Percentiles rank a stretch among this genome's conserved stretches.
Conservation (phyloP, 2,888 invertebrate species). For the Drosophila anceps region DNA sequence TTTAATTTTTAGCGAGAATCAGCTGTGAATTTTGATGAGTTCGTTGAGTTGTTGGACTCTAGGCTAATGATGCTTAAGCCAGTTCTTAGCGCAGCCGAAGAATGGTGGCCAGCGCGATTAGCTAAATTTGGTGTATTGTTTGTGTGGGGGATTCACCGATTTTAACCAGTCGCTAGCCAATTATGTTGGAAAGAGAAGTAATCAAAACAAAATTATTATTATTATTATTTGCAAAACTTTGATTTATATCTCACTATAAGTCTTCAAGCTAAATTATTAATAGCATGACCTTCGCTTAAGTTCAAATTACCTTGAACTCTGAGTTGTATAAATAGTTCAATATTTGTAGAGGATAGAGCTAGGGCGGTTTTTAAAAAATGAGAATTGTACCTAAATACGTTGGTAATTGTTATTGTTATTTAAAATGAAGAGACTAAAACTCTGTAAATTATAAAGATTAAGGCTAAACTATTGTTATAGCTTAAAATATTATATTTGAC, state of each 20-base stretch:
- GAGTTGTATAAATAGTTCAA: not conserved
- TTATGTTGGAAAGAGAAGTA: slow-evolving; percentile 5
- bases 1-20: not conserved
- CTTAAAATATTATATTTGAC: too few species aligned
- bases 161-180: slow-evolving; percentile 4
- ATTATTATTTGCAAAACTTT: slow-evolving; percentile 4
- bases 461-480: not conserved
- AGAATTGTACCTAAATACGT: not conserved
- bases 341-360: not conserved
- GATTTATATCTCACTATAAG: slow-evolving; percentile 9
- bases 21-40: slow-evolving; percentile 21
- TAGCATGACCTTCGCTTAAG: not conserved
- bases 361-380: too few species aligned
- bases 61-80: slow-evolving; percentile 19
- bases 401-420: not conserved
- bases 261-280: not conserved
- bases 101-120: not conserved
- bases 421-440: not conserved
- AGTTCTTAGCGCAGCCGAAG: slow-evolving; percentile 2
- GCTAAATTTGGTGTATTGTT: slow-evolving; percentile 11
- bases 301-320: not conserved
- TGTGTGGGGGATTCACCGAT: slow-evolving; percentile 26
- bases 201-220: not conserved
- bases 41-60: not conserved
- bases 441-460: not conserved